These are phyloP conservation scores for Carabus problematicus DNA, from an alignment of 2,888 invertebrate species.

Conservation along the genomic window DNA sequence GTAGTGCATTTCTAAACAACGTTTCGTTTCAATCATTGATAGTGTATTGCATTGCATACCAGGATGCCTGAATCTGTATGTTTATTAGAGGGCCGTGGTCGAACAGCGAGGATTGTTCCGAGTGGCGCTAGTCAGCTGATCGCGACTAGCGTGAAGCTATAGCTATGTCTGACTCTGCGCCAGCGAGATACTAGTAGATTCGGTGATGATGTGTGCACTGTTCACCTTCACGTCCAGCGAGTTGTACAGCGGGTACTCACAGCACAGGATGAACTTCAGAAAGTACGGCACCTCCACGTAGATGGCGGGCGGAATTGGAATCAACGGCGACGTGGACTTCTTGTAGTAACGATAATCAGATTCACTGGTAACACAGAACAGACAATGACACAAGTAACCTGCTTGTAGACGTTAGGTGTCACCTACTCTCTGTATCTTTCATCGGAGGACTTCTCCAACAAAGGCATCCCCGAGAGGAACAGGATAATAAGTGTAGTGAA, in stretches of 20 bases:
- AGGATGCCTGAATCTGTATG: not conserved
- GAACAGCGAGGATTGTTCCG: conserved; percentile 46
- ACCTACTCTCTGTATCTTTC: conserved; percentile 86
- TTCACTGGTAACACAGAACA: conserved; percentile 69
- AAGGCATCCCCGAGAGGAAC: conserved; percentile 89
- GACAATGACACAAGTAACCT: too few relatives aligned
- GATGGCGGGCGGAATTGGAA: conserved; percentile 86
- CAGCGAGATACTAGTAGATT: conserved; percentile 74
- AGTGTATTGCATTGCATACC: too few relatives aligned
- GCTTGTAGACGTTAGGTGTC: conserved; percentile 8
- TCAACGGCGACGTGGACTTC: conserved; percentile 84
- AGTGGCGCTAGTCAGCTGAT: conserved; percentile 38
- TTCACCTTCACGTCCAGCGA: conserved; percentile 72
- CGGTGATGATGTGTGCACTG: conserved; percentile 64
- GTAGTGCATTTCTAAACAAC: too few relatives aligned
- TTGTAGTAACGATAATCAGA: conserved; percentile 89
- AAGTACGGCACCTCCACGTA: conserved; percentile 87
- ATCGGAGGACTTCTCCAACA: conserved; percentile 86
- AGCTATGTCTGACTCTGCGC: conserved; percentile 77
- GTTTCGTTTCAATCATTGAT: too few relatives aligned
- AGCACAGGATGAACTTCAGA: conserved; percentile 83
- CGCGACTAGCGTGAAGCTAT: conserved; percentile 62
- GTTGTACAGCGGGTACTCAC: conserved; percentile 89
- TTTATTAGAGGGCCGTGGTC: conserved; percentile 48
- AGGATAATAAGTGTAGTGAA: conserved; percentile 88